phyloP scores from a whole-genome alignment of 2,113 vertebrate species.

The Harpagus bidentatus region DNA sequence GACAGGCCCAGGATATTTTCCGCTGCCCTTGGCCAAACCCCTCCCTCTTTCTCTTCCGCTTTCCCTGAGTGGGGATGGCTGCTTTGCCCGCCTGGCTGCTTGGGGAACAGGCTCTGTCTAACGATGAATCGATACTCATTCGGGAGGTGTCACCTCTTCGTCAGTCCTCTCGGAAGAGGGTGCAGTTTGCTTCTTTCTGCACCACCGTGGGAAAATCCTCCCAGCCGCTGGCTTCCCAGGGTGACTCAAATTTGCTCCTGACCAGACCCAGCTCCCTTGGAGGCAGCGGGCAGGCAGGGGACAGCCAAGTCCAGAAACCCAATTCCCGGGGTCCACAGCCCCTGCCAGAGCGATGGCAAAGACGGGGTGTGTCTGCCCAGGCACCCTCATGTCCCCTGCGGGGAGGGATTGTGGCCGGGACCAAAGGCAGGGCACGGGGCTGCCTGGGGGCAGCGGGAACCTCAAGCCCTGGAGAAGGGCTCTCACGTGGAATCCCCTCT shows the following conservation, averaged over 20 bases:
- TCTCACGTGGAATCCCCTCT: rapidly evolving
- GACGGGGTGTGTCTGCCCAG: rapidly evolving
- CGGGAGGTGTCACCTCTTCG: slow-evolving; percentile 21
- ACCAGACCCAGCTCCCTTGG: rapidly evolving
- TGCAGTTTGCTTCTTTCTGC: background rate
- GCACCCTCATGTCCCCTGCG: rapidly evolving
- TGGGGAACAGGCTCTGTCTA: background rate
- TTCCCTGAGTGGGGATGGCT: rapidly evolving
- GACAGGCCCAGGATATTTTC: background rate
- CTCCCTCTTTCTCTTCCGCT: background rate
- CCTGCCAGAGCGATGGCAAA: rapidly evolving
- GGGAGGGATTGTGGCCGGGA: rapidly evolving
- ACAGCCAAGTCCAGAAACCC: background rate
- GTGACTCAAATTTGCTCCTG: slow-evolving; percentile 23
- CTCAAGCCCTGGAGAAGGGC: rapidly evolving
- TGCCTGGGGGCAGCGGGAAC: background rate
- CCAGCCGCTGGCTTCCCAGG: background rate
- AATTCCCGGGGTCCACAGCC: rapidly evolving
- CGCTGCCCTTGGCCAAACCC: background rate
- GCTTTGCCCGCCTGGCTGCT: background rate
- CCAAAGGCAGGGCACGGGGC: background rate
- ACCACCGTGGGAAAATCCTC: slow-evolving; percentile 50
- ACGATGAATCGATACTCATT: background rate
- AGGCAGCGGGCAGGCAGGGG: background rate
- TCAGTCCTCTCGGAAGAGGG: background rate